Evolutionary conservation across 2,113 vertebrate species (phyloP).

Genomic region (Aspidoscelis tigris): DNA sequence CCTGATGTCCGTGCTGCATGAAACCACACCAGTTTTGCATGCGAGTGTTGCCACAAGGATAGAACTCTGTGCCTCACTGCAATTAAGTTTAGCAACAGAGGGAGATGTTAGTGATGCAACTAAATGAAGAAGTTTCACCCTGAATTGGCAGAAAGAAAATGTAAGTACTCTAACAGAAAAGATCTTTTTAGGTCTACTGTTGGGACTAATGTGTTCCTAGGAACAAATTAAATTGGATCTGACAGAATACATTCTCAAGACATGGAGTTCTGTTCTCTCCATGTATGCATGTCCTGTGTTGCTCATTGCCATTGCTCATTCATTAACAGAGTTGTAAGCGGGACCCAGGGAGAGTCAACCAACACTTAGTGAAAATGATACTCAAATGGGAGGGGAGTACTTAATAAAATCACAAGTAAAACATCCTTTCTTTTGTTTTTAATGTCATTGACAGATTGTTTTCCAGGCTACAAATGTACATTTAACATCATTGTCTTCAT

Average conservation of each 20-base stretch:
- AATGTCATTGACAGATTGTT: neutral
- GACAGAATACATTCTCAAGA: neutral
- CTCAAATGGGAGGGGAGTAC: neutral
- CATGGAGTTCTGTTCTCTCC: conserved; percentile 15
- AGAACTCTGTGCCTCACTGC: conserved; percentile 57
- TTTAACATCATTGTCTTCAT: neutral
- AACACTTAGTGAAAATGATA: conserved; percentile 12
- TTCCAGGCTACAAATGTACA: neutral
- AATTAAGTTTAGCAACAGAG: conserved; percentile 78
- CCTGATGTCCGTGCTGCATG: conserved; percentile 47
- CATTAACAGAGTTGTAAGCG: conserved; percentile 29
- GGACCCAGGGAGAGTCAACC: conserved; percentile 5
- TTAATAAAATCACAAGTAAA: neutral
- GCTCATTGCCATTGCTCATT: conserved; percentile 33
- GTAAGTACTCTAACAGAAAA: neutral
- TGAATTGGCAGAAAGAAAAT: neutral
- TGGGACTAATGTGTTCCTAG: conserved; percentile 21
- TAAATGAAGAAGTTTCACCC: neutral
- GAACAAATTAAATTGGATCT: neutral
- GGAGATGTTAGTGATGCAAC: conserved; percentile 57
- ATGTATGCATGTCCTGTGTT: neutral
- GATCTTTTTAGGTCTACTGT: neutral
- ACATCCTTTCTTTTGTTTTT: neutral
- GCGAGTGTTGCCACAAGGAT: conserved; percentile 62
- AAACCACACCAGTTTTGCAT: conserved; percentile 66